Evolutionary conservation across 2,113 vertebrate genomes (phyloP).

Genomic region (Cisticola juncidis): DNA sequence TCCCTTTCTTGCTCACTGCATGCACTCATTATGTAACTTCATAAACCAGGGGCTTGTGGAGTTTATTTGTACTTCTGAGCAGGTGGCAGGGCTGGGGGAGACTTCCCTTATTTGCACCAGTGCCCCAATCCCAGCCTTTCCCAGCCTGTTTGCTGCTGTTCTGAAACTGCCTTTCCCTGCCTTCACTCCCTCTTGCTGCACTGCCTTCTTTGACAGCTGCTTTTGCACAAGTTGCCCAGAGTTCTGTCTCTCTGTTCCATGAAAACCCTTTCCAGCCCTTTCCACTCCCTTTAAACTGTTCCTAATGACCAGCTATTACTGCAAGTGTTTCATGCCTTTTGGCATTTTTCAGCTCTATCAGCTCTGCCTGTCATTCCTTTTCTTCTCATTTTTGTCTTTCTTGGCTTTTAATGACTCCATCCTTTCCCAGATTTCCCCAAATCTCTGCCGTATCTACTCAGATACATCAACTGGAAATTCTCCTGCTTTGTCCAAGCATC

Average conservation of each 20-base stretch:
- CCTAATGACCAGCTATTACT: background rate
- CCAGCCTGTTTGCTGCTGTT: background rate
- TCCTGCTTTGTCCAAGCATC: background rate
- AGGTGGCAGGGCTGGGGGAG: background rate
- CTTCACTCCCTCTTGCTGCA: background rate
- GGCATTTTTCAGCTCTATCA: background rate
- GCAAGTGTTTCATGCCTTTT: background rate
- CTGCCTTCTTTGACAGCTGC: background rate
- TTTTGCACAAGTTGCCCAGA: background rate
- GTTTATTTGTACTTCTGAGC: background rate
- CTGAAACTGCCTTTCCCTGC: background rate
- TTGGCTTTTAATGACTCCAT: background rate
- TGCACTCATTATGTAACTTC: background rate
- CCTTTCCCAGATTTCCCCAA: background rate
- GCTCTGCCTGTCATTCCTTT: background rate
- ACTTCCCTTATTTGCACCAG: fast-evolving
- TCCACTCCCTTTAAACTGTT: background rate
- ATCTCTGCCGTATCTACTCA: background rate
- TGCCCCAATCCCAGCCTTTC: fast-evolving
- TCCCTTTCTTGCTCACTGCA: background rate
- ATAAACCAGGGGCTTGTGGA: background rate
- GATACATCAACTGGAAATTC: background rate
- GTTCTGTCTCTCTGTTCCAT: background rate
- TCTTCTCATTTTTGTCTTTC: background rate
- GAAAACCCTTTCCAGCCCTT: background rate